These are phyloP conservation scores for Eupeodes corollae DNA, from an alignment of 1,140 invertebrate genomes.

Conservation along the genomic window DNA sequence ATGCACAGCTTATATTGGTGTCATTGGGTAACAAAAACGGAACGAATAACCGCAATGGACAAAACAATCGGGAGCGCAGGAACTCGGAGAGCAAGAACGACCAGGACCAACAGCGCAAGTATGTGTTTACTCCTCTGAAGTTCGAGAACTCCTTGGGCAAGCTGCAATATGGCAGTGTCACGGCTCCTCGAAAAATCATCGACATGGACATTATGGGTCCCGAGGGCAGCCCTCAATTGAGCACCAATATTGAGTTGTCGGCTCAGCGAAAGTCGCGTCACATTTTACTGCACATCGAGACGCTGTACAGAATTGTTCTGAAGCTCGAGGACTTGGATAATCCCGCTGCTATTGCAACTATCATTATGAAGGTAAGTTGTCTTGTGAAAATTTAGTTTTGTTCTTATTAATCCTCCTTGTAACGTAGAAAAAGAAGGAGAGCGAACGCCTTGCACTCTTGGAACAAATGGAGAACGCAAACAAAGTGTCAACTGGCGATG, in stretches of 20 bases:
- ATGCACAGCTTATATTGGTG: slow-evolving; percentile 33
- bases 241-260: slow-evolving; percentile 14
- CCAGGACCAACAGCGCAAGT: slow-evolving; percentile 34
- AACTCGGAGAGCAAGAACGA: slow-evolving; percentile 40
- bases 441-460: slow-evolving; percentile 40
- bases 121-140: slow-evolving; percentile 62
- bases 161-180: slow-evolving; percentile 75
- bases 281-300: slow-evolving; percentile 69
- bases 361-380: slow-evolving; percentile 43
- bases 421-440: slow-evolving; percentile 44
- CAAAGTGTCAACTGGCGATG: slow-evolving; percentile 18
- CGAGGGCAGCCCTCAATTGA: slow-evolving; percentile 25
- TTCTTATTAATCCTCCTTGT: not conserved
- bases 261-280: slow-evolving; percentile 52
- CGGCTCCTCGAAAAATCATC: slow-evolving; percentile 85
- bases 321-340: slow-evolving; percentile 63
- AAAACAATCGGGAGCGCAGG: slow-evolving; percentile 38
- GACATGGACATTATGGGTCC: slow-evolving; percentile 67
- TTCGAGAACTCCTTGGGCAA: slow-evolving; percentile 89
- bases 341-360: slow-evolving; percentile 52
- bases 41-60: slow-evolving; percentile 25
- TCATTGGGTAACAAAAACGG: slow-evolving; percentile 37
- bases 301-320: slow-evolving; percentile 55
- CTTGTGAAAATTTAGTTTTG: not conserved
- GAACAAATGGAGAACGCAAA: slow-evolving; percentile 38